phyloP scores from a whole-genome alignment of 2,113 vertebrate genomes.

The Tachuris rubrigastra region DNA sequence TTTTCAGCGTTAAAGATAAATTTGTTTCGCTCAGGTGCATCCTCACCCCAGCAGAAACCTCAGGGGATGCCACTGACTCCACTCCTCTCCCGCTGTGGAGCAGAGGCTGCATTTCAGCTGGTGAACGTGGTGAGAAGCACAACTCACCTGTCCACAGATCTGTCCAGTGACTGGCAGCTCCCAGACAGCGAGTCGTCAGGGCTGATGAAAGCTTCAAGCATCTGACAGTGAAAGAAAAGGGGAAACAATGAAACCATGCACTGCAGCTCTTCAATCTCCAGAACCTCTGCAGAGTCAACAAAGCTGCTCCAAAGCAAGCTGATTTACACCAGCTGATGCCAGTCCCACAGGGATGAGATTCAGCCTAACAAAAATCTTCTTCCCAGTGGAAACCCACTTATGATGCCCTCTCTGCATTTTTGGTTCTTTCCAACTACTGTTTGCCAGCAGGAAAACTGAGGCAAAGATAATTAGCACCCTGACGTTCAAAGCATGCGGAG shows the following conservation, averaged over 20 bases:
- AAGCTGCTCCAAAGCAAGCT: rapidly evolving
- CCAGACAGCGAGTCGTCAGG: conserved; percentile 83
- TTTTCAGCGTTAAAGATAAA: background rate
- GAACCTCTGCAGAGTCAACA: background rate
- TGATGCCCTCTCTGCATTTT: background rate
- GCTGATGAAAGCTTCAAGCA: conserved; percentile 88
- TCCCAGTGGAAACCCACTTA: background rate
- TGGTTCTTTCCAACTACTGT: background rate
- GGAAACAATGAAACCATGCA: background rate
- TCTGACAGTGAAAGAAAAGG: conserved; percentile 62
- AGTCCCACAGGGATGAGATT: background rate
- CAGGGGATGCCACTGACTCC: background rate
- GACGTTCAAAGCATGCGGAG: background rate
- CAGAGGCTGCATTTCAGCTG: background rate
- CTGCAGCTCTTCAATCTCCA: background rate
- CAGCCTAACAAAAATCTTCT: background rate
- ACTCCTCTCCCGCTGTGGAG: rapidly evolving
- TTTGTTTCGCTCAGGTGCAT: background rate
- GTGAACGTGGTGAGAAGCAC: background rate
- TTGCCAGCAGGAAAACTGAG: background rate
- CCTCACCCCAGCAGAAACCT: background rate
- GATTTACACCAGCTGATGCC: background rate
- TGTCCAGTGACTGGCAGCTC: conserved; percentile 85
- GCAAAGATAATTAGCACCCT: background rate
- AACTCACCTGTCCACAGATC: conserved; percentile 86